phyloP scores from a whole-genome alignment of 2,113 vertebrate genomes.

The Trinectes maculatus region DNA sequence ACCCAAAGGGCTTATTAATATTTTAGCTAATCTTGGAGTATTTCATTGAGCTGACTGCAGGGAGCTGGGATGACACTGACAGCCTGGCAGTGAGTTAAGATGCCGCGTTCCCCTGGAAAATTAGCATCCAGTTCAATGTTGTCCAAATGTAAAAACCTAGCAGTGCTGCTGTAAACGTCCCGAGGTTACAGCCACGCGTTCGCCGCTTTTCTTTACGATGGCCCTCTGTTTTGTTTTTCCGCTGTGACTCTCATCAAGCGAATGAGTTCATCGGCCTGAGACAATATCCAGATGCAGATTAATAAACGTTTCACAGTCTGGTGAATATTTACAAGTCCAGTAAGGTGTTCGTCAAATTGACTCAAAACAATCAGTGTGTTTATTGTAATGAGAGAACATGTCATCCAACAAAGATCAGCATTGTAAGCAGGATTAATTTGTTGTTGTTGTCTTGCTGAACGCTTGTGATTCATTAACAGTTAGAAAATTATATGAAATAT shows the following conservation, averaged over 20 bases:
- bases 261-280: too few species aligned
- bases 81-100: not conserved
- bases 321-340: not conserved
- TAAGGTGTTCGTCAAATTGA: not conserved
- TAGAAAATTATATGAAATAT: not conserved
- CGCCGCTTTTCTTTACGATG: not conserved
- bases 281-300: too few species aligned
- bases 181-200: not conserved
- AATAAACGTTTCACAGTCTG: not conserved
- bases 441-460: not conserved
- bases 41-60: constrained; percentile 21
- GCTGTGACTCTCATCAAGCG: not conserved
- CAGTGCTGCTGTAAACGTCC: not conserved
- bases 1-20: constrained; percentile 15
- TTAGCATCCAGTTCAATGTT: not conserved
- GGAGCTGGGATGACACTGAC: not conserved
- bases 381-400: not conserved
- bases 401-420: not conserved
- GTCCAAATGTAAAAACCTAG: not conserved
- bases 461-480: not conserved
- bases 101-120: not conserved
- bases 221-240: not conserved
- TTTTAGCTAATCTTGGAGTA: constrained; percentile 25
- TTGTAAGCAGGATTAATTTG: not conserved
- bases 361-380: not conserved